These are phyloP conservation scores for Podarcis siculus DNA, from an alignment of 2,797 vertebrate genomes.

Conservation along the genomic window DNA sequence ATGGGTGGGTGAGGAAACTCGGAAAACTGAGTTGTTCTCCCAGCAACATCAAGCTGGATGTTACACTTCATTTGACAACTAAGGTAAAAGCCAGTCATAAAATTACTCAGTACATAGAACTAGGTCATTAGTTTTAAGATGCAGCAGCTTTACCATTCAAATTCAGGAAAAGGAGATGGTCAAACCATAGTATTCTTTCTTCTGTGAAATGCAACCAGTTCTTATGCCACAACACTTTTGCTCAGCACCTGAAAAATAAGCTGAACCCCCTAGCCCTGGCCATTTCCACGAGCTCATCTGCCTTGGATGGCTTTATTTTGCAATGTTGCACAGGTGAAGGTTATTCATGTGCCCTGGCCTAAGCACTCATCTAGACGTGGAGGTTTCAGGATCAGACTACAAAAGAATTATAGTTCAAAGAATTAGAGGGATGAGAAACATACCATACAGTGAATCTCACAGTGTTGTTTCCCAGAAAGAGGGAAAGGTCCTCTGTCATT, in stretches of 20 bases:
- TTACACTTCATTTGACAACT: background rate
- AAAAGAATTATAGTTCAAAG: background rate
- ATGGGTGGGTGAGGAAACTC: background rate
- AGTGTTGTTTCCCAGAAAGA: constrained; percentile 97
- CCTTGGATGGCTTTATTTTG: background rate
- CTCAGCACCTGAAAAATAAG: background rate
- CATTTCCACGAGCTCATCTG: background rate
- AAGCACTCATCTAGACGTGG: background rate
- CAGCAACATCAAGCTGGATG: background rate
- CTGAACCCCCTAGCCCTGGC: background rate
- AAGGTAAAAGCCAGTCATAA: background rate
- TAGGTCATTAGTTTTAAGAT: background rate
- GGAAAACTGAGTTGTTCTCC: background rate
- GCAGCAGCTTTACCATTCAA: background rate
- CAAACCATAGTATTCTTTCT: background rate
- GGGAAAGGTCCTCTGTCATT: constrained; percentile 96
- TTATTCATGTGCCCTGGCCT: background rate
- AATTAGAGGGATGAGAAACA: constrained; percentile 57
- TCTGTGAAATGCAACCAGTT: background rate
- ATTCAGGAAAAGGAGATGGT: background rate
- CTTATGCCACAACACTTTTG: background rate
- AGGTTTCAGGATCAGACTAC: background rate
- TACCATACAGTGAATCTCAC: constrained; percentile 96
- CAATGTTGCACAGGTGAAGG: background rate
- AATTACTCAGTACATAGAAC: background rate